Evolutionary conservation across 37 sponge, comb jelly and placozoan species (phyloP), one percentile per base, ranked within the genome.

Genomic region (Mnemiopsis leidyi): DNA sequence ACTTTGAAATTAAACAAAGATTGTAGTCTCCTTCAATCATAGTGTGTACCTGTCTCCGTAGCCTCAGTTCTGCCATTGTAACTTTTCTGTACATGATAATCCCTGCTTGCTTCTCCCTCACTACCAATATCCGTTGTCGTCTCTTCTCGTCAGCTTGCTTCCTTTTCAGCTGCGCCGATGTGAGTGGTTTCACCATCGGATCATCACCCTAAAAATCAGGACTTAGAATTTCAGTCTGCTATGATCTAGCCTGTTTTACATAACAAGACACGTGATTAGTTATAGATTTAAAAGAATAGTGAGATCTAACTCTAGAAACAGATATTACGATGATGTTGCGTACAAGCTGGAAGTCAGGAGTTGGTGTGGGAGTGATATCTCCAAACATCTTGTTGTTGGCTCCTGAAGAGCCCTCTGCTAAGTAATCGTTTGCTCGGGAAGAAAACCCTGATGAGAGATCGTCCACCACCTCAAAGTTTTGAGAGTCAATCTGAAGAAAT

Each of bases 51-150:
- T 85, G 90, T 39, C 90, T 85, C 90, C 90, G 2, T 0, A 85
- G 90, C 36, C 90, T 36, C 25, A 85, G 90, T 21, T 85, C 90
- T 85, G 90, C 90, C 36, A 85, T 28, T 13, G 90, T 85, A 23
- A 85, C 90, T 39, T 85, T 85, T 61, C 90, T 18, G 61, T 39
- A 85, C 3, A 40, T 38, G 61, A 85, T 40, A n/a, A 85, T 85
- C 2, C 36, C 90, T 7, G 9, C 35, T 61, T 85, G 90, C 23
- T 85, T 85, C 48, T 85, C 90, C 61, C 90, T 85, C 20, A 85
- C 90, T 3, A 85, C 90, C 90, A 85, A 25, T n/a, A 85, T 85
- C 1, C 90, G 39, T 2, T 39, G 90, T 25, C 23, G 0, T 40
- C 90, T 38, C 23, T 37, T 28, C 16, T 85, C 90, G n/a, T 13